Evolutionary conservation across 1,140 invertebrate species (phyloP).

Genomic region (Bombus difficillimus): DNA sequence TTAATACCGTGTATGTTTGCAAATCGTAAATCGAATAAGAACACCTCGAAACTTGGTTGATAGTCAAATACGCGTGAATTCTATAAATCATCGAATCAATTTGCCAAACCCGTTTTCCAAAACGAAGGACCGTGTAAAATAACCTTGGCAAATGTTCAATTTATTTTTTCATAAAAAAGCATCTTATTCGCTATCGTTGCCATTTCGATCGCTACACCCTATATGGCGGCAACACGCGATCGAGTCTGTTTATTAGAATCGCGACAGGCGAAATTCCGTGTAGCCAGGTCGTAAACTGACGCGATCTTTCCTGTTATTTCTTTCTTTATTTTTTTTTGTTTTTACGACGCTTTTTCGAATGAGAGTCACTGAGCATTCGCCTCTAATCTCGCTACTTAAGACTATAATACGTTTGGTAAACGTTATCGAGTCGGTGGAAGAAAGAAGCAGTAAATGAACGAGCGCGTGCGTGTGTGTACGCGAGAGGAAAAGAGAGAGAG

Average conservation of each 20-base stretch:
- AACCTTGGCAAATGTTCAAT: neutral
- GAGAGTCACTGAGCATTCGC: neutral
- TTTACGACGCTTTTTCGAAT: conserved; percentile 8
- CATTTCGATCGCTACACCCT: neutral
- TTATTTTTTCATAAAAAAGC: neutral
- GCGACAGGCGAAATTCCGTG: conserved; percentile 30
- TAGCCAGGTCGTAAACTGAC: conserved; percentile 7
- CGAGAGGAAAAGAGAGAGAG: neutral
- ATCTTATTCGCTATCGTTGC: neutral
- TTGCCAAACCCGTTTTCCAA: neutral
- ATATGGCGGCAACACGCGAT: neutral
- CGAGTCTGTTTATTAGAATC: neutral
- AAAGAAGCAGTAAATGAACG: too few species aligned
- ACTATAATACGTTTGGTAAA: neutral
- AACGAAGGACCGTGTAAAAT: too few species aligned
- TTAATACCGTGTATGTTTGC: neutral
- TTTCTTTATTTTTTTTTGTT: neutral
- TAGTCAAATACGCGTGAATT: neutral
- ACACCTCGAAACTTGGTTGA: neutral
- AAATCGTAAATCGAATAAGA: neutral
- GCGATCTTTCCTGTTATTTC: neutral
- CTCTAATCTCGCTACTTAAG: conserved; percentile 25
- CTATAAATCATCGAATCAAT: neutral
- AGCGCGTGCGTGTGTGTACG: too few species aligned
- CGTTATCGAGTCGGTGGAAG: neutral